Evolutionary conservation across 2,888 invertebrate species (phyloP).

Genomic region (Bruchidius siliquastri): DNA sequence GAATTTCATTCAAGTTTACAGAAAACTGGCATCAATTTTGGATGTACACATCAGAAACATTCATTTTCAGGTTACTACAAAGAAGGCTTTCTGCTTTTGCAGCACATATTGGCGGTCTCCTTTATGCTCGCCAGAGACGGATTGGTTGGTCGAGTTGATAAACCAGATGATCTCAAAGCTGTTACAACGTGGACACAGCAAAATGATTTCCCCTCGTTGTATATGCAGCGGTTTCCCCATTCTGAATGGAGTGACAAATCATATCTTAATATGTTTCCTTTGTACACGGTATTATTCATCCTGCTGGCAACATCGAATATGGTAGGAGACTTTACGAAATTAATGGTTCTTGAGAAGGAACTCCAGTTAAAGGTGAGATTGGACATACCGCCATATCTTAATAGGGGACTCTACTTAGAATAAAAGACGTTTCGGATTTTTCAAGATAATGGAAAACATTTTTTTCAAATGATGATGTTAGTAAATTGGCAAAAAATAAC

Average conservation of each 20-base stretch:
- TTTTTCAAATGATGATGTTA: too few relatives aligned
- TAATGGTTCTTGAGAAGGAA: constrained; percentile 72
- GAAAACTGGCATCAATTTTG: too few relatives aligned
- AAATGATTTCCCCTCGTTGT: constrained; percentile 31
- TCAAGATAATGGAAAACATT: too few relatives aligned
- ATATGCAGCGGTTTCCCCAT: constrained; percentile 67
- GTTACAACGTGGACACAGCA: background rate
- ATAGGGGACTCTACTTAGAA: too few relatives aligned
- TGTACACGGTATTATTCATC: constrained; percentile 58
- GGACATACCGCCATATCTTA: too few relatives aligned
- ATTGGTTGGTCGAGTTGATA: constrained; percentile 1
- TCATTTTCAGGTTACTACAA: constrained; percentile 52
- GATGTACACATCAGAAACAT: too few relatives aligned
- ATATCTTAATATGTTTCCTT: too few relatives aligned
- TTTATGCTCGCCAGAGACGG: constrained; percentile 26
- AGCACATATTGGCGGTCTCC: constrained; percentile 47
- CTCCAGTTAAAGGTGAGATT: constrained; percentile 68
- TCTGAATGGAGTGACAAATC: constrained; percentile 65
- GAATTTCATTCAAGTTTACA: too few relatives aligned
- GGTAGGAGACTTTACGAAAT: too few relatives aligned
- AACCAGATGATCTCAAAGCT: background rate
- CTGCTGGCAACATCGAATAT: too few relatives aligned
- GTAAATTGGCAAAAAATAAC: too few relatives aligned
- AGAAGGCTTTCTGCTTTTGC: constrained; percentile 65
- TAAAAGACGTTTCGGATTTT: too few relatives aligned